Conservation (phyloP, 2,797 vertebrate genomes). For the Spatula versicolor region DNA sequence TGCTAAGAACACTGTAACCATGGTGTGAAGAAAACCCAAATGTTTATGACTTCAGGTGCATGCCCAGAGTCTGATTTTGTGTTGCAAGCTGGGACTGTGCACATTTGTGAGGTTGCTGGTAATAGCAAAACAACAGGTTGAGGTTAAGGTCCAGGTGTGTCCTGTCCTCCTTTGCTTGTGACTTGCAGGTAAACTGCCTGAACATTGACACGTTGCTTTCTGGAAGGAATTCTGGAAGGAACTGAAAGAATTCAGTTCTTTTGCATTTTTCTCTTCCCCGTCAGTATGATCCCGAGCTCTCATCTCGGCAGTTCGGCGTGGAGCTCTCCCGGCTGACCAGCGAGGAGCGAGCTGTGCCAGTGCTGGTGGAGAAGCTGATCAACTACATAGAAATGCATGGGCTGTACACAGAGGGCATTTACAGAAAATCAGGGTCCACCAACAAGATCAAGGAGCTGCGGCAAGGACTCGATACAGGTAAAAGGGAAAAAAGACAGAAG, state of each 20-base stretch:
- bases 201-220: background rate
- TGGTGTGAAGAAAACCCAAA: background rate
- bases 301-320: constrained; percentile 93
- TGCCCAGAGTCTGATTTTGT: accelerated
- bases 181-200: background rate
- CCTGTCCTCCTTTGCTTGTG: background rate
- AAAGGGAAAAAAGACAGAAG: accelerated
- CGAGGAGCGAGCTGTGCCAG: constrained; percentile 91
- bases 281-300: constrained; percentile 94
- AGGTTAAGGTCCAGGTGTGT: background rate
- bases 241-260: background rate
- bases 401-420: constrained; percentile 97
- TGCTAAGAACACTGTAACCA: background rate
- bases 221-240: background rate
- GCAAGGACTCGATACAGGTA: constrained; percentile 92
- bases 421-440: constrained; percentile 94
- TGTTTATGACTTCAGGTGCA: background rate
- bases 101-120: background rate
- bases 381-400: constrained; percentile 99
- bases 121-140: background rate
- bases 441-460: constrained; percentile 98
- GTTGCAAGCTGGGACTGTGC: background rate
- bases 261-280: background rate
- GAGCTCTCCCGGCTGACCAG: constrained; percentile 93
- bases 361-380: constrained; percentile 96